phyloP scores from a whole-genome alignment of 2,113 vertebrate species.

The Nyctibius bracteatus region DNA sequence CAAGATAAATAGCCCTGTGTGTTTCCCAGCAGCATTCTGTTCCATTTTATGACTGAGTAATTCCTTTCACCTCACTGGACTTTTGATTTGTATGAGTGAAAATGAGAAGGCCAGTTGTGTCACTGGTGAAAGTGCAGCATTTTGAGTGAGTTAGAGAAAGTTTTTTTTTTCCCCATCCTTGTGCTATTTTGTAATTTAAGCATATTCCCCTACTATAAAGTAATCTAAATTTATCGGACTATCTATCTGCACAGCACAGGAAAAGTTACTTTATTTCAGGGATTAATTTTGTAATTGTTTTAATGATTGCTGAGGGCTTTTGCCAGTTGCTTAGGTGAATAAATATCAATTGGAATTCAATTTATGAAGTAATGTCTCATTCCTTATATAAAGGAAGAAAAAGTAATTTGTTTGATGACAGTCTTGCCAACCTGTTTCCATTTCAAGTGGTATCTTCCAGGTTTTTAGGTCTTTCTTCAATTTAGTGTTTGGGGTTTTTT shows the following conservation, averaged over 20 bases:
- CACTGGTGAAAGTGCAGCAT: background rate
- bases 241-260: background rate
- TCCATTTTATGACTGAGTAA: background rate
- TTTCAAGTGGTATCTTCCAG: background rate
- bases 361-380: background rate
- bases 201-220: background rate
- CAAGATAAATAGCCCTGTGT: background rate
- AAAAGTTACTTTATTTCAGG: background rate
- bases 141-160: background rate
- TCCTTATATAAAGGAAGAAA: background rate
- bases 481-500: conserved; percentile 1
- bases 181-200: background rate
- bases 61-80: background rate
- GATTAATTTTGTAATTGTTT: background rate
- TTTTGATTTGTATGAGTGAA: background rate
- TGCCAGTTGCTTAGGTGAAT: background rate
- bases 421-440: background rate
- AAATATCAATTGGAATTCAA: background rate
- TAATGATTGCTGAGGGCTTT: background rate
- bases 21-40: background rate
- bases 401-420: background rate
- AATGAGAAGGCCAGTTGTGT: background rate
- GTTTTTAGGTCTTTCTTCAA: background rate
- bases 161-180: rapidly evolving
- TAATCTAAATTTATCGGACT: background rate